phyloP scores from a whole-genome alignment of 2,113 vertebrate species.

The Rhizomys pruinosus region DNA sequence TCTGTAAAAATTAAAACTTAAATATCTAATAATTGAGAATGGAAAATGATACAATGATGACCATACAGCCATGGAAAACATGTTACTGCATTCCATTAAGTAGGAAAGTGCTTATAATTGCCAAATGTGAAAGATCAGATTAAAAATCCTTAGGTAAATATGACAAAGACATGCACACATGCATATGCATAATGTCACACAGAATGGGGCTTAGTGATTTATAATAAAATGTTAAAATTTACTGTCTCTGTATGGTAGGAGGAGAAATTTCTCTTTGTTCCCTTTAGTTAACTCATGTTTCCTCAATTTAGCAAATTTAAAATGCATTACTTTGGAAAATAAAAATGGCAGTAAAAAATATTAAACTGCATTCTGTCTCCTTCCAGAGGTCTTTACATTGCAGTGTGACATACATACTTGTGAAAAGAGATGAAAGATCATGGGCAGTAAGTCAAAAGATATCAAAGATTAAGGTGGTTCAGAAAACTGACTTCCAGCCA shows the following conservation, averaged over 20 bases:
- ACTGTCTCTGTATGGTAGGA: not conserved
- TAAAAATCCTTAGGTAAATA: conserved; percentile 24
- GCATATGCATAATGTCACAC: not conserved
- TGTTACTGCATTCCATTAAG: conserved; percentile 14
- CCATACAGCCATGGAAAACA: not conserved
- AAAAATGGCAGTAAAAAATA: not conserved
- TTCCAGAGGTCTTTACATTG: not conserved
- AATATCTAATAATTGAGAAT: not conserved
- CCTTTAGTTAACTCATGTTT: conserved; percentile 3
- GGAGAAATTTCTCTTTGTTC: conserved; percentile 21
- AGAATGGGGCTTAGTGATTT: not conserved
- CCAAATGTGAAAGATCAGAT: conserved; percentile 15
- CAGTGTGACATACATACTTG: not conserved
- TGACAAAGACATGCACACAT: not conserved
- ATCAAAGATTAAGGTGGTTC: not conserved
- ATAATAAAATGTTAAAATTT: not conserved
- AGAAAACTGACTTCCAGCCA: not conserved
- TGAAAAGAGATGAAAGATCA: not conserved
- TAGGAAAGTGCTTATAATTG: not conserved
- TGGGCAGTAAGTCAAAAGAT: not conserved
- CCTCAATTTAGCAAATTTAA: not conserved
- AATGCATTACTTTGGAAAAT: not conserved
- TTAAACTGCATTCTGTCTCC: not conserved
- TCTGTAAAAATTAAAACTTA: conserved; percentile 51
- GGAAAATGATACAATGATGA: not conserved